Evolutionary conservation across 2,113 vertebrate species (phyloP), one percentile per base, ranked within the genome.

Genomic region (Brachyhypopomus gauderio): DNA sequence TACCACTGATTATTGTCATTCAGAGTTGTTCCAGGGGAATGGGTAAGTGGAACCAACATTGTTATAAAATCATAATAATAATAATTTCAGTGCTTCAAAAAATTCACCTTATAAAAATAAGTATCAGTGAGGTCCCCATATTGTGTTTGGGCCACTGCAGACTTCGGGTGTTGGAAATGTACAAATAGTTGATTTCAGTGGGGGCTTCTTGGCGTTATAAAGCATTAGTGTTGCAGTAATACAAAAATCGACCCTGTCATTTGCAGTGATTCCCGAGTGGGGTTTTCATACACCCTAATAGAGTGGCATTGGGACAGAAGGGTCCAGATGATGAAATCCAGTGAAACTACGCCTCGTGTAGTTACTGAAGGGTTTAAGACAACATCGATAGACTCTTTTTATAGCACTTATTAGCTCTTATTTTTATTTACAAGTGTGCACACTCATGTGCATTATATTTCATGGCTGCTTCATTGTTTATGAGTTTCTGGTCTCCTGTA

Each of bases 401-500:
- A 16, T 19, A 25, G 8, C 62, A 22, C 52, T 81, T 55, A 69
- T 81, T 81, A 76, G 55, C 41, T 4, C 23, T 20, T 70, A 41
- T 60, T 69, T 75, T 75, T 9, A 67, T 81, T 76, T 75, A 81
- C 80, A 76, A 48, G 73, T 73, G 48, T 81, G 45, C 63, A 55
- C 52, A 66, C 79, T 55, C 73, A 59, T 52, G 11, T 55, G 75
- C 80, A 81, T 81, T 81, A 76, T 55, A 75, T n/a, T 70, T 60
- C 62, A 56, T 67, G 27, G 45, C 79, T 58, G 16, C 25, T 75
- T 52, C 23, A 64, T 75, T 75, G 80, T 81, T 75, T 75, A 81
- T 55, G 67, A 76, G 80, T 81, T 75, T 81, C 52, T 25, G 19
- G 73, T 82, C 76, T 79, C 34, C 80, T 59, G 30, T 69, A 70